phyloP scores from a whole-genome alignment of 2,113 vertebrate species.

The Cairina moschata region DNA sequence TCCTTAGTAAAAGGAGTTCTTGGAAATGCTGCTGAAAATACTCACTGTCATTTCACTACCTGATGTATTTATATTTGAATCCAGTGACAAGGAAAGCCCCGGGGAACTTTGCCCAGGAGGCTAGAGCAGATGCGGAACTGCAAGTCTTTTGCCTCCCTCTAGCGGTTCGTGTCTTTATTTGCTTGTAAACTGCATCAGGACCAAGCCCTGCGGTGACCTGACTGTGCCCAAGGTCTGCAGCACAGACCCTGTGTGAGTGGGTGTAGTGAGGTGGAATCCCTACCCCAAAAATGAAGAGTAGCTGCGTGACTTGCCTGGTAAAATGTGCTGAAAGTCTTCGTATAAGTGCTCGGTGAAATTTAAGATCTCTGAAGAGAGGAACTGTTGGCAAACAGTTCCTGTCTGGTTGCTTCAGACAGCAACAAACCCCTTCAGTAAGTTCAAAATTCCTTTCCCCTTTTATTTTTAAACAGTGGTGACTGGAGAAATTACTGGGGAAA shows the following conservation, averaged over 20 bases:
- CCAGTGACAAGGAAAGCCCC: neutral
- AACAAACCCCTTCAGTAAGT: neutral
- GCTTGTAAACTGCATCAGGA: rapidly evolving
- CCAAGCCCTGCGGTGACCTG: neutral
- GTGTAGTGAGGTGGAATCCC: neutral
- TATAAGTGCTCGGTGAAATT: neutral
- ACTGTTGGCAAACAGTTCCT: neutral
- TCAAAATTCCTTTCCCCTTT: neutral
- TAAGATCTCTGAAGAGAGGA: neutral
- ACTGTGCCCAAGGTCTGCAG: neutral
- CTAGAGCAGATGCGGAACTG: neutral
- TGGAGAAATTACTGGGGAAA: neutral
- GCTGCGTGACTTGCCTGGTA: neutral
- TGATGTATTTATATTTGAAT: no score
- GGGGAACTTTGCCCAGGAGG: neutral
- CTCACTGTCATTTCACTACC: neutral
- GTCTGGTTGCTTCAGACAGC: neutral
- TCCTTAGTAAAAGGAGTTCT: neutral
- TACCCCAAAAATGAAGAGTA: neutral
- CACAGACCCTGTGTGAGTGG: neutral
- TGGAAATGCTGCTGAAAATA: neutral
- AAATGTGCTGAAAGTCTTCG: neutral
- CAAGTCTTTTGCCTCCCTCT: constrained; percentile 56
- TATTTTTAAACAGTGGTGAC: neutral
- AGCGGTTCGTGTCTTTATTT: neutral